Evolutionary conservation across 2,888 invertebrate genomes (phyloP).

Genomic region (Biston stratarius): DNA sequence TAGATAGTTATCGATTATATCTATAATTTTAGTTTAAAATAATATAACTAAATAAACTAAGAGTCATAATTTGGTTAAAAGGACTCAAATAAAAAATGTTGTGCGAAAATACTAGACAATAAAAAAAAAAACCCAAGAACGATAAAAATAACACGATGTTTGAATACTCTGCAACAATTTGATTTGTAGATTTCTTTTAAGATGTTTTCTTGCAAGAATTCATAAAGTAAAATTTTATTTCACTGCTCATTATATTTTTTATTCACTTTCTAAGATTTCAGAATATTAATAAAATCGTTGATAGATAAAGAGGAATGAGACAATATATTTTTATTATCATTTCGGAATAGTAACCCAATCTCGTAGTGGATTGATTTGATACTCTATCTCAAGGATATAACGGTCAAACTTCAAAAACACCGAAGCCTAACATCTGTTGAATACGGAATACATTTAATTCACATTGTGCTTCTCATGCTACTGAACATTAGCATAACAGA

Average conservation of each 20-base stretch:
- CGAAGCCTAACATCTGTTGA: not conserved
- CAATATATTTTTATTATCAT: not conserved
- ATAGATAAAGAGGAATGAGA: not conserved
- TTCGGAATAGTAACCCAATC: not conserved
- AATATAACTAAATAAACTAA: not conserved
- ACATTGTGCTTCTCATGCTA: slow-evolving; percentile 2
- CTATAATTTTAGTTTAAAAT: not conserved
- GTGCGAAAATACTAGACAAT: not conserved
- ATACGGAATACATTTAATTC: slow-evolving; percentile 1
- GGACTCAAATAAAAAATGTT: not conserved
- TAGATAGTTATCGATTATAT: slow-evolving; percentile 26
- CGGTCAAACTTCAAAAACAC: not conserved
- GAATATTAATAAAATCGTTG: not conserved
- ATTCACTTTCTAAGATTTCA: not conserved
- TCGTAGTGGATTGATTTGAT: not conserved
- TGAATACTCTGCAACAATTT: not conserved
- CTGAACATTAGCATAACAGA: slow-evolving; percentile 4
- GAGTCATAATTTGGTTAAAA: too few relatives aligned
- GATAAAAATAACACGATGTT: not conserved
- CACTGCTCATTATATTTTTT: slow-evolving; percentile 2
- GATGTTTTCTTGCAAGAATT: too few relatives aligned
- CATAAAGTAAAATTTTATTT: not conserved
- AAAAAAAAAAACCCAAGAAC: not conserved
- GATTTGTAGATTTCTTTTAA: too few relatives aligned
- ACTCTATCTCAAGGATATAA: slow-evolving; percentile 1